A percentile compares a stretch with the other conserved stretches of the same genome.
Evolutionary conservation across 2,888 invertebrate species (phyloP).

Genomic region (Nomada ferruginata): DNA sequence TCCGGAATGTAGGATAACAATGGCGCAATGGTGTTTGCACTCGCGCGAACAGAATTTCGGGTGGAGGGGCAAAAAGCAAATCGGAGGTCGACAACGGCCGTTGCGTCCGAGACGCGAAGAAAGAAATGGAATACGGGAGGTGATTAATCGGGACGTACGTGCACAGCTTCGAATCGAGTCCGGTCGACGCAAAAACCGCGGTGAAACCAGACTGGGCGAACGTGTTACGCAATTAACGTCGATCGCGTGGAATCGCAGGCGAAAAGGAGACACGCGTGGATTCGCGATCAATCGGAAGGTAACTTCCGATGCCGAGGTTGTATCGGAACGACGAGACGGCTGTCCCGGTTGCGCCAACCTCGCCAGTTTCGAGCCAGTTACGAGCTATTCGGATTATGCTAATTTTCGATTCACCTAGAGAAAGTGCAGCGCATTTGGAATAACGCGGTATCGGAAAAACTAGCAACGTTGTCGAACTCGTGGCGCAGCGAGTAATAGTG

Average conservation of each 20-base stretch:
- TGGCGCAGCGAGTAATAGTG: too few relatives aligned
- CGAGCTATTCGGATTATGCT: background rate
- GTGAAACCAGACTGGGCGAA: conserved; percentile 45
- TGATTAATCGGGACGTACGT: conserved; percentile 38
- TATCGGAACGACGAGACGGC: background rate
- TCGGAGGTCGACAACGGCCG: background rate
- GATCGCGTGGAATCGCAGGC: conserved; percentile 29
- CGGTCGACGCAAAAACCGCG: conserved; percentile 35
- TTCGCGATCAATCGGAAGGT: background rate
- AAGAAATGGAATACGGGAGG: conserved; percentile 16
- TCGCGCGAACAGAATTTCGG: too few relatives aligned
- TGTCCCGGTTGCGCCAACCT: background rate
- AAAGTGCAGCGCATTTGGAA: too few relatives aligned
- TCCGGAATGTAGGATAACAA: background rate
- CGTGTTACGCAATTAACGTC: conserved; percentile 53
- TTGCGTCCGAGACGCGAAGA: conserved; percentile 11
- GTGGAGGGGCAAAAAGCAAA: background rate
- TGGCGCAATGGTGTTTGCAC: background rate
- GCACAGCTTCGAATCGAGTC: conserved; percentile 31
- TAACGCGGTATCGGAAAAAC: too few relatives aligned
- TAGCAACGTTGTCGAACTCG: background rate
- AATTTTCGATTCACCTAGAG: background rate
- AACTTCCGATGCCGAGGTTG: background rate
- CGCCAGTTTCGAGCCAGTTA: background rate
- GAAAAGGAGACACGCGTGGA: conserved; percentile 16